These are phyloP conservation scores for Dicyrtoma fusca DNA, from an alignment of 2,888 invertebrate genomes.

Conservation along the genomic window DNA sequence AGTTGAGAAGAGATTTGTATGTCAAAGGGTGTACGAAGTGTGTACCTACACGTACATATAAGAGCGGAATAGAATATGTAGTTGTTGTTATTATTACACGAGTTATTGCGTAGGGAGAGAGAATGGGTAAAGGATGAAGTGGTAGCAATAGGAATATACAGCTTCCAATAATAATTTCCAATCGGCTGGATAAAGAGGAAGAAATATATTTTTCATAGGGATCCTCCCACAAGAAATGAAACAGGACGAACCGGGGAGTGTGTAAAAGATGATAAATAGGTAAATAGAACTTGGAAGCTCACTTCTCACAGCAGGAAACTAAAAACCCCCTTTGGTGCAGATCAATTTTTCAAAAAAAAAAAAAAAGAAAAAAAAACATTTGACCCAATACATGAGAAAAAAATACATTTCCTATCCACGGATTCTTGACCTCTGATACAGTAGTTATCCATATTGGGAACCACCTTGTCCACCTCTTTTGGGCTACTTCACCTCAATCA, in stretches of 20 bases:
- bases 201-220: slow-evolving; percentile 33
- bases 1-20: not conserved
- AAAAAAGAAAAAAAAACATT: slow-evolving; percentile 1
- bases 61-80: not conserved
- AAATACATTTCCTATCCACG: slow-evolving; percentile 16
- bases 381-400: slow-evolving; percentile 8
- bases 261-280: slow-evolving; percentile 57
- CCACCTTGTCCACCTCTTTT: slow-evolving; percentile 53
- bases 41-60: not conserved
- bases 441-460: slow-evolving; percentile 55
- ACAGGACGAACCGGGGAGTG: slow-evolving; percentile 48
- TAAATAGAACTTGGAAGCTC: slow-evolving; percentile 56
- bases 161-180: slow-evolving; percentile 29
- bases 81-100: not conserved
- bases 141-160: slow-evolving; percentile 1
- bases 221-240: slow-evolving; percentile 45
- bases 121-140: slow-evolving; percentile 4
- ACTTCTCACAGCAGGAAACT: slow-evolving; percentile 57
- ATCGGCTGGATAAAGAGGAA: slow-evolving; percentile 20
- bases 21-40: not conserved
- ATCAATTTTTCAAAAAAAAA: slow-evolving; percentile 52
- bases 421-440: slow-evolving; percentile 56
- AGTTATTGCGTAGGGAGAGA: too few species aligned
- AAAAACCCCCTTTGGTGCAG: slow-evolving; percentile 57
- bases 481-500: slow-evolving; percentile 46